Conservation (phyloP, 2,888 invertebrate genomes). For the Pyrrhosoma nymphula region DNA sequence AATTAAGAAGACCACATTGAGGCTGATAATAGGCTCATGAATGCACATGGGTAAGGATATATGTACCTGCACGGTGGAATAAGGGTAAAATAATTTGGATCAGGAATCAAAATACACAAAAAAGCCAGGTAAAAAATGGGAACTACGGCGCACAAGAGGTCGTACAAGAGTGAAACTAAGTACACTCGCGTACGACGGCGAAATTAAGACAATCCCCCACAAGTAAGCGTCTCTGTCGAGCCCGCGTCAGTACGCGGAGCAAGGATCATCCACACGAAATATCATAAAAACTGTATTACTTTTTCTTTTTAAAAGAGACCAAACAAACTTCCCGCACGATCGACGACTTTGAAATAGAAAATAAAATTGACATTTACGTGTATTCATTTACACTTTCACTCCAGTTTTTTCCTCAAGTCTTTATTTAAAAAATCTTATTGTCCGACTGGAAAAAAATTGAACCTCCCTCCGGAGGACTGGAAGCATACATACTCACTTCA, state of each 20-base stretch:
- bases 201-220: background rate
- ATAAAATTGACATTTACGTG: background rate
- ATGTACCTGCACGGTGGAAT: background rate
- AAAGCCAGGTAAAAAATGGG: background rate
- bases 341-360: background rate
- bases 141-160: background rate
- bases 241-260: background rate
- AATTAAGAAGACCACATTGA: constrained; percentile 2
- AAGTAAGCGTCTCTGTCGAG: background rate
- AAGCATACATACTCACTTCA: constrained; percentile 26
- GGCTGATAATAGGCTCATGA: background rate
- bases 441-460: background rate
- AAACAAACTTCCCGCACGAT: background rate
- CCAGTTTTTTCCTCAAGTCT: background rate
- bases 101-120: background rate
- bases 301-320: background rate
- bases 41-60: background rate
- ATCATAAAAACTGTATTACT: background rate
- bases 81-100: background rate
- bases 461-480: background rate
- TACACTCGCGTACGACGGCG: background rate
- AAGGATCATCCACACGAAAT: background rate
- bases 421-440: background rate
- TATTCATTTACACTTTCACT: background rate
- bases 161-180: background rate